These are phyloP conservation scores for Serinus canaria DNA, from an alignment of 2,113 vertebrate genomes.

Conservation along the genomic window DNA sequence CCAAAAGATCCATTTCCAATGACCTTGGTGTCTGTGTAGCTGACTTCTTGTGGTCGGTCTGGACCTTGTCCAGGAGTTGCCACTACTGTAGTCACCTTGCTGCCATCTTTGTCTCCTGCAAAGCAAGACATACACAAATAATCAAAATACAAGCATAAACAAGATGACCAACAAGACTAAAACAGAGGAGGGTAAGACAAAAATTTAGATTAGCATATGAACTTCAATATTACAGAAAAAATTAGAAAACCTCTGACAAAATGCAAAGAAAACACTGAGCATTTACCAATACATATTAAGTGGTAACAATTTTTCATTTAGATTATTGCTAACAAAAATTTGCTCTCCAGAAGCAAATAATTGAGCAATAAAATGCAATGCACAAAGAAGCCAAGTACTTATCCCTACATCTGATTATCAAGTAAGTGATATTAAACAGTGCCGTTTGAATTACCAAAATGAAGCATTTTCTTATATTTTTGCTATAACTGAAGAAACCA, in stretches of 20 bases:
- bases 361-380: background rate
- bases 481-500: background rate
- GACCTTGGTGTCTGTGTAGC: slow-evolving; percentile 98
- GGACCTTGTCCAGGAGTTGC: slow-evolving; percentile 97
- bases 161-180: background rate
- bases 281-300: background rate
- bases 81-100: slow-evolving; percentile 98
- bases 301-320: background rate
- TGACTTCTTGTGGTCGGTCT: slow-evolving; percentile 97
- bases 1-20: slow-evolving; percentile 98
- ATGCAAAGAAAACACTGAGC: background rate
- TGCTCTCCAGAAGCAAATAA: background rate
- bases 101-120: slow-evolving; percentile 96
- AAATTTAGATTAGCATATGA: background rate
- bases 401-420: background rate
- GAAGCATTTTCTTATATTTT: background rate
- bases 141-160: background rate
- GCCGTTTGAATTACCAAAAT: background rate
- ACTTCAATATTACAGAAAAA: background rate
- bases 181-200: background rate
- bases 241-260: background rate
- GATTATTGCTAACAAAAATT: background rate
- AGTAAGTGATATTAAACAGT: background rate
- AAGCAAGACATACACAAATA: background rate
- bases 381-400: background rate